Evolutionary conservation across 37 sponge, comb jelly and placozoan species (phyloP).

Genomic region (Cliona cf. orientalis): DNA sequence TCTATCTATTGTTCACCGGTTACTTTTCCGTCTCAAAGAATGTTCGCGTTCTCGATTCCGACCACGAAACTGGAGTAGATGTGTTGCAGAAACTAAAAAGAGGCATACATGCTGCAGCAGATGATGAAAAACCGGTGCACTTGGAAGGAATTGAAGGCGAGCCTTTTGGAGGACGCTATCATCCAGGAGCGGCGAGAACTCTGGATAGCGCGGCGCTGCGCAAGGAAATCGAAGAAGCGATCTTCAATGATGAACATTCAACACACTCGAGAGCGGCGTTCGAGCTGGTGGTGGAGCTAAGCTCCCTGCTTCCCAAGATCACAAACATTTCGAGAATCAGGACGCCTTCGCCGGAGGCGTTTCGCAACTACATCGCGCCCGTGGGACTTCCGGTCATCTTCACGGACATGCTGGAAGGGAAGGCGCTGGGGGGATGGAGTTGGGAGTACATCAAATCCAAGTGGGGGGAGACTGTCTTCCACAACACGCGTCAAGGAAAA

Average conservation of each 20-base stretch:
- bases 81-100: background rate
- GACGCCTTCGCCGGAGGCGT: slow-evolving; percentile 74
- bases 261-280: slow-evolving; percentile 53
- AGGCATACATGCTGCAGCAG: background rate
- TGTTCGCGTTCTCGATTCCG: background rate
- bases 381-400: slow-evolving; percentile 85
- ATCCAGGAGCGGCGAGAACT: background rate
- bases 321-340: slow-evolving; percentile 58
- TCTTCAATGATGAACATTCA: background rate
- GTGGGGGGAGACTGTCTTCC: slow-evolving; percentile 74
- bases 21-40: background rate
- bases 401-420: slow-evolving; percentile 80
- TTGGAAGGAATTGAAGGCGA: background rate
- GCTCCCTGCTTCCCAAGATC: slow-evolving; percentile 67
- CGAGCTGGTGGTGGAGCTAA: slow-evolving; percentile 60
- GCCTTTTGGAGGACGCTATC: too few species aligned
- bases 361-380: slow-evolving; percentile 86
- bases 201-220: background rate
- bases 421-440: slow-evolving; percentile 58
- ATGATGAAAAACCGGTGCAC: background rate
- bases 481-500: slow-evolving; percentile 84
- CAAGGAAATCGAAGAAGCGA: background rate
- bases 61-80: background rate
- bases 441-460: slow-evolving; percentile 76
- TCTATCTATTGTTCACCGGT: background rate